phyloP scores from a whole-genome alignment of 1,140 invertebrate genomes.

The Holotrichia oblita region DNA sequence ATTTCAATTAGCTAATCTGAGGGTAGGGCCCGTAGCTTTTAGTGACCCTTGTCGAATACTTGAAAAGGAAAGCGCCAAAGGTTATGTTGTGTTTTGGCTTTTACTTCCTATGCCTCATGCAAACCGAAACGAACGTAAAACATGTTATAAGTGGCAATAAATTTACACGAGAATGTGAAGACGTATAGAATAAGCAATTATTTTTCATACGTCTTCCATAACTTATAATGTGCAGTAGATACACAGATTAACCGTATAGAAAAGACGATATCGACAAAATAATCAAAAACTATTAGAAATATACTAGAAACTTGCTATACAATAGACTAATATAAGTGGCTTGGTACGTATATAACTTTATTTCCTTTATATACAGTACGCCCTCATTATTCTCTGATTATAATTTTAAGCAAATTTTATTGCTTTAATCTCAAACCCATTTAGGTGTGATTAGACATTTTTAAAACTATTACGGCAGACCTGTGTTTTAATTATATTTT shows the following conservation, averaged over 20 bases:
- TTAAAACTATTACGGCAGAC: no score
- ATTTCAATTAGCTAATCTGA: constrained; percentile 40
- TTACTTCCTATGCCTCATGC: constrained; percentile 10
- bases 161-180: constrained; percentile 21
- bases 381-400: no score
- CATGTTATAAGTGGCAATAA: constrained; percentile 30
- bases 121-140: constrained; percentile 27
- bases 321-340: background rate
- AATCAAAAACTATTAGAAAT: background rate
- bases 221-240: background rate
- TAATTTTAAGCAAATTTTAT: no score
- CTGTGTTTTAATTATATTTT: no score
- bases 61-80: constrained; percentile 39
- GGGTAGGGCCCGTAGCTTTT: constrained; percentile 36
- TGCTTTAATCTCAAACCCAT: no score
- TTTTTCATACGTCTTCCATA: background rate
- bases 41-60: constrained; percentile 39
- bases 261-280: background rate
- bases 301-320: background rate
- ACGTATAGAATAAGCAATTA: constrained; percentile 9
- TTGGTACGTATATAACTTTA: no score
- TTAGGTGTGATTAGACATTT: no score
- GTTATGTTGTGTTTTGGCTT: constrained; percentile 39
- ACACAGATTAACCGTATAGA: background rate
- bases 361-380: no score